Evolutionary conservation across 2,888 invertebrate genomes (phyloP).

Genomic region (Villa cingulata): DNA sequence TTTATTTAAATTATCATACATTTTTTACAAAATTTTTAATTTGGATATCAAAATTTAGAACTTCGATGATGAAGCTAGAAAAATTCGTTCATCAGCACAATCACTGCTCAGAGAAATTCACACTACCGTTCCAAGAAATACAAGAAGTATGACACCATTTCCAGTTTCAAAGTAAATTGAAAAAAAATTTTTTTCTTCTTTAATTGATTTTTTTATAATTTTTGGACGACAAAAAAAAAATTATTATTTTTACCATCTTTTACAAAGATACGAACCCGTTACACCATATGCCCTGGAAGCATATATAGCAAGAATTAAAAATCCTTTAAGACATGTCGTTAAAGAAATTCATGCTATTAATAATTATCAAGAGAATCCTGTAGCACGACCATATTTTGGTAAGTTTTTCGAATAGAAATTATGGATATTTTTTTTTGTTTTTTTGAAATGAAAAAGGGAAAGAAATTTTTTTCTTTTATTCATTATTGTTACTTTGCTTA

Average conservation of each 20-base stretch:
- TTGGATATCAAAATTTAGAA: slow-evolving; percentile 41
- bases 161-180: slow-evolving; percentile 13
- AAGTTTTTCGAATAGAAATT: slow-evolving; percentile 22
- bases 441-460: too few species aligned
- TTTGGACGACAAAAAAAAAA: too few species aligned
- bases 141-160: slow-evolving; percentile 41
- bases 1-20: too few species aligned
- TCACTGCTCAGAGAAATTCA: slow-evolving; percentile 61
- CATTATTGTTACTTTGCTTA: too few species aligned
- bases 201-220: too few species aligned
- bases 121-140: slow-evolving; percentile 59
- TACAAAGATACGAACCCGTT: slow-evolving; percentile 40
- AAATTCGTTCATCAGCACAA: slow-evolving; percentile 65
- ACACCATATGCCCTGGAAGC: slow-evolving; percentile 42
- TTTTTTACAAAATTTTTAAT: too few species aligned
- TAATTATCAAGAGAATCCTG: slow-evolving; percentile 55
- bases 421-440: too few species aligned
- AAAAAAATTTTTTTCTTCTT: too few species aligned
- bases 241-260: too few species aligned
- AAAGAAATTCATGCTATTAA: slow-evolving; percentile 48
- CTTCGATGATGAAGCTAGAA: slow-evolving; percentile 70
- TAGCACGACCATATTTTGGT: slow-evolving; percentile 52
- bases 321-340: slow-evolving; percentile 48
- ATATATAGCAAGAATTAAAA: slow-evolving; percentile 54
- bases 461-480: too few species aligned